Percentiles rank a stretch among this genome's conserved stretches.
These are phyloP conservation scores for Lepilemur septentrionalis DNA, from an alignment of 2,797 vertebrate species.

Conservation along the genomic window DNA sequence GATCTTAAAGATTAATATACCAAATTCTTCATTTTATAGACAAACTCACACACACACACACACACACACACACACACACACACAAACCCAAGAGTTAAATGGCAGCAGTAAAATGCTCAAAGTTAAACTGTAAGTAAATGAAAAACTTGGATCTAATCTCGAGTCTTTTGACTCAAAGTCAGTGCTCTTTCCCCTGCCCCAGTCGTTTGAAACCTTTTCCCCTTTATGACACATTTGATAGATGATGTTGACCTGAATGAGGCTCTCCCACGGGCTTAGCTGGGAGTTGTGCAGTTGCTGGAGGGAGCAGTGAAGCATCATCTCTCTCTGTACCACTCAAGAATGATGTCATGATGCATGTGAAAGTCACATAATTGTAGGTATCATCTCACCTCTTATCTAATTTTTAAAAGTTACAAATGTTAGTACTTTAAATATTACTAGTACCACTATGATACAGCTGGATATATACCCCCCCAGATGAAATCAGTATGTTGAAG, in stretches of 20 bases:
- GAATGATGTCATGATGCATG: not conserved
- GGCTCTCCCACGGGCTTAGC: not conserved
- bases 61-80: not conserved
- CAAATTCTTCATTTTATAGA: not conserved
- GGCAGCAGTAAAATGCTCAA: not conserved
- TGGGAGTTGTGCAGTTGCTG: not conserved
- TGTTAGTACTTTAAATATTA: not conserved
- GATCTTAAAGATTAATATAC: not conserved
- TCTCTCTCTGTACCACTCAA: not conserved
- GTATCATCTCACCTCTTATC: not conserved
- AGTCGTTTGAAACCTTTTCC: not conserved
- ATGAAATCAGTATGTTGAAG: not conserved
- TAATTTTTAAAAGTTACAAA: not conserved
- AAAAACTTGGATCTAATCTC: not conserved
- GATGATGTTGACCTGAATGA: not conserved
- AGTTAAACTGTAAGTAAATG: not conserved
- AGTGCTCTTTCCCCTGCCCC: not conserved
- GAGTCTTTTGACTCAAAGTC: not conserved
- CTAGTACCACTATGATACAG: not conserved
- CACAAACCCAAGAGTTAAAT: not conserved
- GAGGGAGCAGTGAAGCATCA: rapidly evolving
- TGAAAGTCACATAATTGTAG: not conserved
- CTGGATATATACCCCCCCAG: not conserved
- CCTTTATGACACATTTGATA: not conserved
- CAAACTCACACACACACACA: not conserved